These are phyloP conservation scores for Orchesella cincta DNA, from an alignment of 1,140 invertebrate species.

Conservation along the genomic window DNA sequence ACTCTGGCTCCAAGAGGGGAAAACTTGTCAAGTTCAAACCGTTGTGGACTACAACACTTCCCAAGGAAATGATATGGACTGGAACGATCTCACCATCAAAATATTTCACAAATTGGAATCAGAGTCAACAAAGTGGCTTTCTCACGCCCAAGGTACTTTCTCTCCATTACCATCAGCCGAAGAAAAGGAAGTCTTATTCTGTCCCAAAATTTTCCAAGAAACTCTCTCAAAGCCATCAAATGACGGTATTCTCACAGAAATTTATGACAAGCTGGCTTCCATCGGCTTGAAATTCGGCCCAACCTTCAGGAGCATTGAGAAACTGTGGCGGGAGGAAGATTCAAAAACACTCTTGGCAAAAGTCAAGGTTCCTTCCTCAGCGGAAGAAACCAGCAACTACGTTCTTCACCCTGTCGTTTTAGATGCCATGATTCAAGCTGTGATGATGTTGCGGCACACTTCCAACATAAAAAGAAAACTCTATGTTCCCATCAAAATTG, in stretches of 20 bases:
- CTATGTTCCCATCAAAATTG: slow-evolving; percentile 34
- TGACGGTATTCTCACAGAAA: background rate
- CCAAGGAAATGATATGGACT: background rate
- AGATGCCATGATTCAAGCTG: slow-evolving; percentile 43
- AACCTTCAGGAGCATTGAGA: slow-evolving; percentile 32
- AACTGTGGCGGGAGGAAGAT: slow-evolving; percentile 22
- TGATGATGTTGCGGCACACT: background rate
- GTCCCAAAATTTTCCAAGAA: background rate
- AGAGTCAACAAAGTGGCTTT: slow-evolving; percentile 10
- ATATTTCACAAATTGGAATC: slow-evolving; percentile 16
- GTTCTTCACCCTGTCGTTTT: slow-evolving; percentile 36
- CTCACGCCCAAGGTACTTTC: background rate
- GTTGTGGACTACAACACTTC: slow-evolving; percentile 7
- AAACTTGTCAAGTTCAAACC: slow-evolving; percentile 23
- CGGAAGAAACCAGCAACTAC: too few species aligned
- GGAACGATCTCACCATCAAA: background rate
- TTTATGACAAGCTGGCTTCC: slow-evolving; percentile 24
- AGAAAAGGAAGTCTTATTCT: background rate
- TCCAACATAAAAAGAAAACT: slow-evolving; percentile 1
- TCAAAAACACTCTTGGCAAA: background rate
- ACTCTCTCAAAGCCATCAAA: background rate
- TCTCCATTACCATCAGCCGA: background rate
- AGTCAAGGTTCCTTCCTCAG: slow-evolving; percentile 13
- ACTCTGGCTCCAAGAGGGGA: background rate
- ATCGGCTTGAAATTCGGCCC: slow-evolving; percentile 35